These are phyloP conservation scores for Anticlea derivata DNA, from an alignment of 2,888 invertebrate genomes.

Conservation along the genomic window DNA sequence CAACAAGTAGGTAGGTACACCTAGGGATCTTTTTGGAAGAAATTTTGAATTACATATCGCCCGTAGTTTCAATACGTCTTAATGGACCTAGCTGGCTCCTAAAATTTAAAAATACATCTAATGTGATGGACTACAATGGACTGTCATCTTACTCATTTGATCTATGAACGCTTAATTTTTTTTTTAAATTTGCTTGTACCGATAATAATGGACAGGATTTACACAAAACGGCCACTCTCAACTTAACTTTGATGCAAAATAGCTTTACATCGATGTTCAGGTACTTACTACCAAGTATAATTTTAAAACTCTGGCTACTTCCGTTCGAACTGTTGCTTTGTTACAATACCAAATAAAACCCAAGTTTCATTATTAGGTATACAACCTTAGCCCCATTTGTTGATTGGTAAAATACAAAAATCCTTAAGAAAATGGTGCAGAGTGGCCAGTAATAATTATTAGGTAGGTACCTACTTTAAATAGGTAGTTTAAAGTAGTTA, in stretches of 20 bases:
- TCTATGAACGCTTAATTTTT: constrained; percentile 16
- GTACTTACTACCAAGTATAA: no score
- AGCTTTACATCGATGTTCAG: no score
- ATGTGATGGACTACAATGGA: constrained; percentile 71
- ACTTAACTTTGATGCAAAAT: no score
- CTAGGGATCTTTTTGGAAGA: no score
- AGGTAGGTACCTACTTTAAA: background rate
- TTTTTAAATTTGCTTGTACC: background rate
- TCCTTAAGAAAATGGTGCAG: background rate
- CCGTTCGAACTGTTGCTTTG: no score
- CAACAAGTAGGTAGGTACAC: no score
- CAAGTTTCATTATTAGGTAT: constrained; percentile 6
- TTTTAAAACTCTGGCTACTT: no score
- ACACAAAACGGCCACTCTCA: background rate
- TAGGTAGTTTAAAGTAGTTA: background rate
- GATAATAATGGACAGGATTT: constrained; percentile 20
- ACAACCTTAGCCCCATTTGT: background rate
- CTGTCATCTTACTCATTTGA: constrained; percentile 39
- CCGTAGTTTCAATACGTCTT: no score
- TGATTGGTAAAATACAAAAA: background rate
- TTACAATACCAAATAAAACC: no score
- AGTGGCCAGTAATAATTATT: background rate
- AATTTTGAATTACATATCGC: no score
- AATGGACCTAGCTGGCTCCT: no score
- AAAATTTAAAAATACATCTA: constrained; percentile 50